A percentile compares a stretch with the other conserved stretches of the same genome.
Conservation (phyloP, 2,113 vertebrate genomes). For the Sapayoa aenigma region DNA sequence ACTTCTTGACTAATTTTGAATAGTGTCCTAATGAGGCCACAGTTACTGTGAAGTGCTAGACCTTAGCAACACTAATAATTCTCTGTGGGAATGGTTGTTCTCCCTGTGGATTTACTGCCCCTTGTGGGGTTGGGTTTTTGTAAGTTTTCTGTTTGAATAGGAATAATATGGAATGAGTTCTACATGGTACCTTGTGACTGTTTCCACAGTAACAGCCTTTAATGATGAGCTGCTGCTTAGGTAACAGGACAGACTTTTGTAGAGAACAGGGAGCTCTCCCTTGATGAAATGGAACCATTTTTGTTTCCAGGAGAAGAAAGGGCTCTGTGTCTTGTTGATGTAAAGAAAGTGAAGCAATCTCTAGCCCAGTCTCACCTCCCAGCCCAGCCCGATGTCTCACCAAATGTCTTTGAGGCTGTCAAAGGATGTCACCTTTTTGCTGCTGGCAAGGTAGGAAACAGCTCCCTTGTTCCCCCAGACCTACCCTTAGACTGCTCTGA, state of each 20-base stretch:
- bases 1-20: not conserved
- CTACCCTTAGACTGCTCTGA: not conserved
- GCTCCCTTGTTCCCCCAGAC: not conserved
- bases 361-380: slow-evolving; percentile 96
- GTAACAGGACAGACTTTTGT: not conserved
- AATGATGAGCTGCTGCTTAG: slow-evolving; percentile 31
- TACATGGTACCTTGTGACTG: not conserved
- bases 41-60: not conserved
- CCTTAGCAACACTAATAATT: not conserved
- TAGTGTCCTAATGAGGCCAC: not conserved
- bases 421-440: slow-evolving; percentile 98
- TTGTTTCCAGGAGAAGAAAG: slow-evolving; percentile 87
- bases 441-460: slow-evolving; percentile 85
- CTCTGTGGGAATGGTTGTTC: not conserved
- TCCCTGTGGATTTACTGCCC: not conserved
- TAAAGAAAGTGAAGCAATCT: slow-evolving; percentile 96
- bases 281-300: not conserved
- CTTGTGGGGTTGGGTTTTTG: not conserved
- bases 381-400: slow-evolving; percentile 88
- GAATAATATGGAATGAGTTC: not conserved
- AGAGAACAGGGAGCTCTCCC: not conserved
- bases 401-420: slow-evolving; percentile 92
- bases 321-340: slow-evolving; percentile 91
- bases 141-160: not conserved
- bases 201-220: slow-evolving; percentile 45